A percentile compares a stretch with the other conserved stretches of the same genome.
Conservation (phyloP, 2,888 invertebrate species). For the Danaus chrysippus region DNA sequence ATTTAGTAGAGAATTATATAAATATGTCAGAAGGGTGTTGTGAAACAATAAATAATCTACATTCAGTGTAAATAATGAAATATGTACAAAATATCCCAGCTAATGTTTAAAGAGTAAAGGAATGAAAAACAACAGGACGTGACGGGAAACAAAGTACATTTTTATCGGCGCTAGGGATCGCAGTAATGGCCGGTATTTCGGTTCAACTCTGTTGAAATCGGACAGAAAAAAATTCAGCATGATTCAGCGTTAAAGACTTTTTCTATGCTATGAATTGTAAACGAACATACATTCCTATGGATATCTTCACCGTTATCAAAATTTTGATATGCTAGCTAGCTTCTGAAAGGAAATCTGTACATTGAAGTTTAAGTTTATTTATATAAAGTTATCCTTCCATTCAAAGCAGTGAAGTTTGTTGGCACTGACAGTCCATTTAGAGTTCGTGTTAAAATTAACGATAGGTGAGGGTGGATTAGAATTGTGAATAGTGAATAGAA, state of each 20-base stretch:
- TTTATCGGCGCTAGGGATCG: slow-evolving; percentile 67
- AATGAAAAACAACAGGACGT: slow-evolving; percentile 69
- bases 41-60: slow-evolving; percentile 40
- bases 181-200: slow-evolving; percentile 56
- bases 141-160: slow-evolving; percentile 70
- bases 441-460: no score
- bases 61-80: slow-evolving; percentile 54
- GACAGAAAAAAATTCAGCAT: slow-evolving; percentile 38
- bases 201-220: slow-evolving; percentile 43
- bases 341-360: no score
- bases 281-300: slow-evolving; percentile 19
- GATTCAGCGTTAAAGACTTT: slow-evolving; percentile 23
- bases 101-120: slow-evolving; percentile 55
- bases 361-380: no score
- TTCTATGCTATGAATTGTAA: slow-evolving; percentile 21
- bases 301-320: slow-evolving; percentile 7
- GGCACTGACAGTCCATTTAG: no score
- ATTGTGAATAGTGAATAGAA: no score
- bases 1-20: not conserved
- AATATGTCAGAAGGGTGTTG: not conserved
- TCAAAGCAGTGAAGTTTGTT: no score
- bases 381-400: no score
- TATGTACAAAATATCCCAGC: slow-evolving; percentile 59
- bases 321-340: no score
- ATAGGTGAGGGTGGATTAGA: no score